Evolutionary conservation across 2,797 vertebrate species (phyloP).

Genomic region (Hyperoplus immaculatus): DNA sequence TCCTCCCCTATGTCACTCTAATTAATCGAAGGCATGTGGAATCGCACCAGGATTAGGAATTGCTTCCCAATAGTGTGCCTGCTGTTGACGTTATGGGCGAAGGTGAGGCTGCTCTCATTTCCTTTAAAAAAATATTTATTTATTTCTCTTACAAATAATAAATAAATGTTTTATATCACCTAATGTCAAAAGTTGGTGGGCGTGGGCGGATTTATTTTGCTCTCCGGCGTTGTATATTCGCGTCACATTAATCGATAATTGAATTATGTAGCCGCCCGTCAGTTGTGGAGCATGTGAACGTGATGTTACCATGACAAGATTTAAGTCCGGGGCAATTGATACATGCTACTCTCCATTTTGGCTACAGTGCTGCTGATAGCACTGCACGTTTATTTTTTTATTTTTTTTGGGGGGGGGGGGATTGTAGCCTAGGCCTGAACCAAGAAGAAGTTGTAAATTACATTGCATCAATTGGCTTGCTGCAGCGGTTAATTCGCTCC

Average conservation of each 20-base stretch:
- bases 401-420: background rate
- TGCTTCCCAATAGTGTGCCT: conserved; percentile 85
- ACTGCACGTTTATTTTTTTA: background rate
- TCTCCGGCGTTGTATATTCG: conserved; percentile 50
- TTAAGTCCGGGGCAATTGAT: conserved; percentile 65
- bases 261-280: conserved; percentile 75
- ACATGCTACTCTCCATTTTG: conserved; percentile 60
- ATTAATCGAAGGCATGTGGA: conserved; percentile 91
- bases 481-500: conserved; percentile 47
- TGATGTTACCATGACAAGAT: conserved; percentile 74
- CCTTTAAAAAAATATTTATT: background rate
- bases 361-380: conserved; percentile 23
- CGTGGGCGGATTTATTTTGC: conserved; percentile 63
- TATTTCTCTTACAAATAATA: conserved; percentile 4
- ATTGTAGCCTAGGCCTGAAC: conserved; percentile 48
- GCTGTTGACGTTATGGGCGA: conserved; percentile 90
- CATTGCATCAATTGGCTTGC: conserved; percentile 59
- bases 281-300: conserved; percentile 79
- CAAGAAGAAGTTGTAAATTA: conserved; percentile 72
- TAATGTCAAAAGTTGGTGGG: conserved; percentile 82
- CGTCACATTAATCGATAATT: conserved; percentile 78
- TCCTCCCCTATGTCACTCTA: conserved; percentile 76
- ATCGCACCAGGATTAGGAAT: conserved; percentile 84
- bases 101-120: conserved; percentile 82
- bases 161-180: conserved; percentile 38